These are phyloP conservation scores for Volucella inanis DNA, from an alignment of 2,888 invertebrate genomes.

Conservation along the genomic window DNA sequence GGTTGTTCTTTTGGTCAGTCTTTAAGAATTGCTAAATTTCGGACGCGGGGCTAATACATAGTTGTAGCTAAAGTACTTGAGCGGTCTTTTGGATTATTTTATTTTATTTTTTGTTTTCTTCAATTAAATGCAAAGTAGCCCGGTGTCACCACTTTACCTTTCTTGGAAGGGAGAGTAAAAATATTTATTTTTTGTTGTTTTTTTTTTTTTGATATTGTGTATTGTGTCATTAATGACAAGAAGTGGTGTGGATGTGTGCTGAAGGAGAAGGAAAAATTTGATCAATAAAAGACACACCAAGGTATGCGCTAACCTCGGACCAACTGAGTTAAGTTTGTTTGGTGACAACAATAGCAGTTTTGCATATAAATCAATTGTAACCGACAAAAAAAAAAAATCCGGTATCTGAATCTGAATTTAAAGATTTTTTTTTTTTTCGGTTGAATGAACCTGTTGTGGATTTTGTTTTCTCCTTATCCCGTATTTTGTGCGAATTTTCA, in stretches of 20 bases:
- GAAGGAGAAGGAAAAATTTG: slow-evolving; percentile 57
- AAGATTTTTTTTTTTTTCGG: slow-evolving; percentile 31
- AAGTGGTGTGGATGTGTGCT: slow-evolving; percentile 16
- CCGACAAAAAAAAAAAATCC: slow-evolving; percentile 25
- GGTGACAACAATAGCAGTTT: slow-evolving; percentile 62
- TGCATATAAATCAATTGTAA: slow-evolving; percentile 52
- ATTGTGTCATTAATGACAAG: slow-evolving; percentile 32
- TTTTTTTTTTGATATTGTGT: not conserved
- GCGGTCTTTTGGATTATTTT: slow-evolving; percentile 43
- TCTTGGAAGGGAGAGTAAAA: slow-evolving; percentile 50
- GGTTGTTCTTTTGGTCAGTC: slow-evolving; percentile 54
- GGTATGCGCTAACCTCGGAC: slow-evolving; percentile 66
- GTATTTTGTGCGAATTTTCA: slow-evolving; percentile 27
- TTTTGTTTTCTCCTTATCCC: slow-evolving; percentile 4
- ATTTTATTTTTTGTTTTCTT: slow-evolving; percentile 27
- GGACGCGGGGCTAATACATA: slow-evolving; percentile 12
- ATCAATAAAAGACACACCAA: slow-evolving; percentile 67
- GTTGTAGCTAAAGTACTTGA: slow-evolving; percentile 34
- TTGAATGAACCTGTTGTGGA: slow-evolving; percentile 70
- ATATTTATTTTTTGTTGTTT: slow-evolving; percentile 26
- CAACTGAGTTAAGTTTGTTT: slow-evolving; percentile 23
- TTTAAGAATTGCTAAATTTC: slow-evolving; percentile 10
- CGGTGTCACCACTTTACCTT: slow-evolving; percentile 66
- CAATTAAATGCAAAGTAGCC: slow-evolving; percentile 68
- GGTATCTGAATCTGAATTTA: slow-evolving; percentile 35